Conservation (phyloP, 2,113 vertebrate species). For the Eptesicus fuscus region DNA sequence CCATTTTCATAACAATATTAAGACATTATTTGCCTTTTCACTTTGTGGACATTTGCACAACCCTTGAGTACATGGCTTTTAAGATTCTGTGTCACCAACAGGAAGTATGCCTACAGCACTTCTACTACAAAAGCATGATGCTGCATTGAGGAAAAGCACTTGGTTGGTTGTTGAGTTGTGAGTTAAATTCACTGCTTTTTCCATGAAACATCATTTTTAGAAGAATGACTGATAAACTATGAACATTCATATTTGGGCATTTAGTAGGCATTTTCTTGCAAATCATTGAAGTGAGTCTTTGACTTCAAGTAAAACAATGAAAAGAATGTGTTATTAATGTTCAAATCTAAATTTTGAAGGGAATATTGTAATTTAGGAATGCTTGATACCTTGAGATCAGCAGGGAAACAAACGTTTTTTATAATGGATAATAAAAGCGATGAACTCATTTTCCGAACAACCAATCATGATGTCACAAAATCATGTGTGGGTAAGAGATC, state of each 20-base stretch:
- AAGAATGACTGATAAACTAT: neutral
- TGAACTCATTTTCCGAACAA: neutral
- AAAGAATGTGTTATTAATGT: neutral
- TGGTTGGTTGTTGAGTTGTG: neutral
- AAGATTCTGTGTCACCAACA: neutral
- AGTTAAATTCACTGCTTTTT: neutral
- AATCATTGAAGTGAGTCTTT: neutral
- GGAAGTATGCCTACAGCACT: neutral
- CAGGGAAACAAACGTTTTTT: neutral
- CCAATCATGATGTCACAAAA: neutral
- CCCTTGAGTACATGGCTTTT: neutral
- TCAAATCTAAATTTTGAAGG: neutral
- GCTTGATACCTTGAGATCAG: neutral
- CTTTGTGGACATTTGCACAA: neutral
- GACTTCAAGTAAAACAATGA: neutral
- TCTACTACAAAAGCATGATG: neutral
- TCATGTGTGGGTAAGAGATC: neutral
- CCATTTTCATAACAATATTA: neutral
- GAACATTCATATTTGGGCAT: neutral
- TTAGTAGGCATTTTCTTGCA: neutral
- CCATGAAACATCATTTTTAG: neutral
- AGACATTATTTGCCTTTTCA: neutral
- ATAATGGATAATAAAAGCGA: neutral
- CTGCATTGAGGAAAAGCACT: neutral
- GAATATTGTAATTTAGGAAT: neutral